Percentiles rank a stretch among this genome's conserved stretches.
These are phyloP conservation scores for Phalera bucephala DNA, from an alignment of 2,888 invertebrate species.

Conservation along the genomic window DNA sequence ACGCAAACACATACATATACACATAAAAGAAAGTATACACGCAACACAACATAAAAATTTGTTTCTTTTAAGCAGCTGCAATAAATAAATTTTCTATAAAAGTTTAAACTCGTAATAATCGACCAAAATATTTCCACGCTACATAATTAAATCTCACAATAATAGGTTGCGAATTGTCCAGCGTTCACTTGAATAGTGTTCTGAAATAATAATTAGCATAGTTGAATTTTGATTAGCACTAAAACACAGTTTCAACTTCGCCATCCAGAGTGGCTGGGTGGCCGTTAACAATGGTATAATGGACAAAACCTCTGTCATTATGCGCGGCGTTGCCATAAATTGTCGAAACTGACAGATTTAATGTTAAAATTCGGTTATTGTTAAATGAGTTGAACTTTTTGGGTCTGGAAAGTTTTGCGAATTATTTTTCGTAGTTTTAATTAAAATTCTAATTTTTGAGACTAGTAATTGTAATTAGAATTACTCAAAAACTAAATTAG, in stretches of 20 bases:
- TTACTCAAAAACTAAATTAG: no score
- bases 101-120: no score
- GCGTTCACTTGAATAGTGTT: no score
- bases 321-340: slow-evolving; percentile 47
- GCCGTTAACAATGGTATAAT: slow-evolving; percentile 65
- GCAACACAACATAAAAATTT: no score
- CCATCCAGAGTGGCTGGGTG: slow-evolving; percentile 42
- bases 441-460: background rate
- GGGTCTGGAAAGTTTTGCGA: slow-evolving; percentile 7
- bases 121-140: background rate
- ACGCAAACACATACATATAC: no score
- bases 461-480: background rate
- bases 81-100: no score
- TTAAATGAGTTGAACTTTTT: slow-evolving; percentile 33
- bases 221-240: slow-evolving; percentile 76
- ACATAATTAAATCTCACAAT: slow-evolving; percentile 40
- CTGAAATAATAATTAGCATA: slow-evolving; percentile 66
- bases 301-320: slow-evolving; percentile 65
- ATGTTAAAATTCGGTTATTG: slow-evolving; percentile 48
- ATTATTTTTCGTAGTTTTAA: slow-evolving; percentile 2
- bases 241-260: slow-evolving; percentile 58
- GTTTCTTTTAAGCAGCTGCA: no score
- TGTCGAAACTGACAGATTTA: slow-evolving; percentile 48
- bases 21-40: no score
- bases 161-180: slow-evolving; percentile 29